Base-by-base conservation (phyloP, 1,140 invertebrate species). In the Lasioglossum albipes region DNA sequence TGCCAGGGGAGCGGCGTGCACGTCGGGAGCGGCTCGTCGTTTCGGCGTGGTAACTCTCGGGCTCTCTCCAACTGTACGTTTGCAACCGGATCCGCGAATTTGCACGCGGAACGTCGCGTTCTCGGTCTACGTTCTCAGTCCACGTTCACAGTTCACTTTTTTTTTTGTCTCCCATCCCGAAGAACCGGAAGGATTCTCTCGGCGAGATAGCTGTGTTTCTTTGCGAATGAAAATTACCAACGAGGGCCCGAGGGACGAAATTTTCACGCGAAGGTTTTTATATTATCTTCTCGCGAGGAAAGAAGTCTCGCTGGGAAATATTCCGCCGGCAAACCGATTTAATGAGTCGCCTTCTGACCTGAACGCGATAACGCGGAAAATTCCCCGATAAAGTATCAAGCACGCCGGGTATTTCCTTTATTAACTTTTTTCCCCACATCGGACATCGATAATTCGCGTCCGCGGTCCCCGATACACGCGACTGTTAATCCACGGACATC, bases 391-490 rank as follows among this genome's bases (percentile, higher is more conserved):
- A 89, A 89, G 85, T 86, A 90, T 82, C 79, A 84, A 91, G 87
- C 85, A 87, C 80, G 85, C 84, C 71, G 82, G 85, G 91, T 92
- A 91, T 91, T 91, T 89, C 87, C 88, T 88, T 90, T 91, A 91
- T 91, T 92, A 92, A 91, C 89, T 90, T 90, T 90, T 90, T 88
- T 84, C 71, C 57, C 82, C 52, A 65, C 86, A 87, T 84, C 84
- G 85, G 41, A 77, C 81, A 86, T 86, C 85, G 82, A 87, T 87
- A 84, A 86, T 86, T 86, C 75, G 70, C 74, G 66, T 81, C 69
- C 52, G 69, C 61, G 45, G 52, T 57, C 52, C 64, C 52, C 54
- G 54, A 52, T 20, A 22, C 64, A 7, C 3, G 41, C 12, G 20
- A 18, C 62, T 16, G 18, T 10, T n/a, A 22, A 18, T 22, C 22